Evolutionary conservation across 2,797 vertebrate genomes (phyloP).

Genomic region (Galagoides demidoff): DNA sequence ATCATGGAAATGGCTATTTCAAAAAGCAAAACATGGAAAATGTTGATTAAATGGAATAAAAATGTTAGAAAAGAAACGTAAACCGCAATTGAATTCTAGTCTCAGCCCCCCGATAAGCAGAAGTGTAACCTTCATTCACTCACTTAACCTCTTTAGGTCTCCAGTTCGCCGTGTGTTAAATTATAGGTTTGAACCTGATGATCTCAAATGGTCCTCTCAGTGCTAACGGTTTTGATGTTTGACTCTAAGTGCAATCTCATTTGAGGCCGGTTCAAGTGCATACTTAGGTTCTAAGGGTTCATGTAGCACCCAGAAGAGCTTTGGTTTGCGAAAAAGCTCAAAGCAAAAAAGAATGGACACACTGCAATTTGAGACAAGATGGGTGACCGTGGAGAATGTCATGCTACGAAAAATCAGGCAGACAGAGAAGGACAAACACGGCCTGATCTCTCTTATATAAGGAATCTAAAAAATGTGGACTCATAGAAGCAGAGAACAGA

Average conservation of each 20-base stretch:
- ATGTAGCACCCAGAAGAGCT: not conserved
- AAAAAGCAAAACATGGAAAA: slow-evolving; percentile 38
- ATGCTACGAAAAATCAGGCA: not conserved
- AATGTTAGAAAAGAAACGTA: not conserved
- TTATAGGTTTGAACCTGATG: slow-evolving; percentile 39
- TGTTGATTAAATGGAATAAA: slow-evolving; percentile 31
- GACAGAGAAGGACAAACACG: not conserved
- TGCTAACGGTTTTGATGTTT: slow-evolving; percentile 35
- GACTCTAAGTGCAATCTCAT: slow-evolving; percentile 53
- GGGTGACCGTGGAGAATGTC: not conserved
- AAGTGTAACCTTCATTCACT: not conserved
- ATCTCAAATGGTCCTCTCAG: not conserved
- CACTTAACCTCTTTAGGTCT: slow-evolving; percentile 30
- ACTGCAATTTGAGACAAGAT: not conserved
- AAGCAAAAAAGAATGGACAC: not conserved
- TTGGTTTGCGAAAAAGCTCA: slow-evolving; percentile 32
- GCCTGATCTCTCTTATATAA: not conserved
- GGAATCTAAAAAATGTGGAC: not conserved
- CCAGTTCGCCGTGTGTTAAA: slow-evolving; percentile 59
- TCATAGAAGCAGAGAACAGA: not conserved
- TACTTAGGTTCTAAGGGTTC: slow-evolving; percentile 29
- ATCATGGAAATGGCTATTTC: slow-evolving; percentile 28
- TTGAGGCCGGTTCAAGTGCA: slow-evolving; percentile 53
- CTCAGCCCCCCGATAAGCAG: not conserved
- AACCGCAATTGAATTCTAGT: not conserved